Base-by-base conservation (phyloP, 2,113 vertebrate species). In the Colaptes auratus region DNA sequence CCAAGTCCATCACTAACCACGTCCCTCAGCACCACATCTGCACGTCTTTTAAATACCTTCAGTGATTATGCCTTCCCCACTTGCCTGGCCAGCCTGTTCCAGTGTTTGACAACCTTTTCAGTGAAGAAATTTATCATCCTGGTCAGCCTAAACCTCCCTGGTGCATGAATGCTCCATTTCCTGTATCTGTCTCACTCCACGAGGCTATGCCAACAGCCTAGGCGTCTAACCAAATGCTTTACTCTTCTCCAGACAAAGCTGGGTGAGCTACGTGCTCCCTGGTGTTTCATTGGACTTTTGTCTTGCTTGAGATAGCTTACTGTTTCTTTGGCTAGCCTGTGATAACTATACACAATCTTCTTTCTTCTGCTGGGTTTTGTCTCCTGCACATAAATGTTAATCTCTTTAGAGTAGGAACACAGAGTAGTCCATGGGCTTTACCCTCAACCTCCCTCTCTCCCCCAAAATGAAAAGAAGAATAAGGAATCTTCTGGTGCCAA, bases 401-500 rank as follows among this genome's bases (percentile, higher is more conserved):
- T 28, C 48, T 88, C 36, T 66, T 89, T 46, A 59, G 36, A n/a
- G 36, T 20, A 70, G 20, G 27, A 61, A 61, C 5, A 44, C 2
- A 4, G 7, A 83, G 13, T 60, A 86, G 7, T 56, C 23, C 8
- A 36, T 46, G 48, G 33, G 6, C 8, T 74, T 52, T 50, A 28
- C 6, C 3, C 58, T 18, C 5, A 3, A 2, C 4, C 3, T 1
- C 5, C 1, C 15, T 7, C 42, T 42, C 42, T 2, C 2, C 5
- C n/a, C 35, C 5, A 9, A 14, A n/a, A 24, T 28, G 24, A 5
- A 25, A 39, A 42, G 6, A 87, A 44, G 7, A 73, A 19, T 15
- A 81, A 60, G 36, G 33, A 83, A 64, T 67, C 78, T 69, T 91
- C 28, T 78, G 18, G 7, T 92, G 65, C 25, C 58, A 92, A 35